phyloP scores from a whole-genome alignment of 1,140 invertebrate genomes.

The Ctenoplectra terminalis region DNA sequence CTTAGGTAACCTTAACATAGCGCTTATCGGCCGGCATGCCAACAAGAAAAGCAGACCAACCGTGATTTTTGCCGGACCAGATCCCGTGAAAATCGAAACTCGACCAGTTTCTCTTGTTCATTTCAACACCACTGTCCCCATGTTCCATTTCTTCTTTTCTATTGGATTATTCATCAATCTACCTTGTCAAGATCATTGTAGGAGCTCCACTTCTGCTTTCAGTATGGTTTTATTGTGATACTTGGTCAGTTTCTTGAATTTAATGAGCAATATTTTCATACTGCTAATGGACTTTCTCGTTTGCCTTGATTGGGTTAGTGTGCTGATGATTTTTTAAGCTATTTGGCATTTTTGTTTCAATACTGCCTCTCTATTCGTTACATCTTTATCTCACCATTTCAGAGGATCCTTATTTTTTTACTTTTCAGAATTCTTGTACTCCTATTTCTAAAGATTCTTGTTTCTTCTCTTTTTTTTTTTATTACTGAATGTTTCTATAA shows the following conservation, averaged over 20 bases:
- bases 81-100: constrained; percentile 61
- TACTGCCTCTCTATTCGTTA: too few species aligned
- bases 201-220: background rate
- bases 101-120: constrained; percentile 43
- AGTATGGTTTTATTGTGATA: background rate
- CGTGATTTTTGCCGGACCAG: constrained; percentile 33
- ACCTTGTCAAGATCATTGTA: background rate
- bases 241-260: background rate
- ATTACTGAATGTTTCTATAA: too few species aligned
- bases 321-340: too few species aligned
- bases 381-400: too few species aligned
- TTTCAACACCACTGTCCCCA: background rate
- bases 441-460: too few species aligned
- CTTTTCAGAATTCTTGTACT: too few species aligned
- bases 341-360: background rate
- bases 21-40: constrained; percentile 16
- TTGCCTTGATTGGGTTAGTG: too few species aligned
- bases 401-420: background rate
- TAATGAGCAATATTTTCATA: background rate
- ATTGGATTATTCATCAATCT: background rate
- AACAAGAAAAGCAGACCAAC: constrained; percentile 11
- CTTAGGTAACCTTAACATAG: constrained; percentile 50
- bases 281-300: background rate
- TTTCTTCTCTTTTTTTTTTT: too few species aligned
- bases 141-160: background rate